Evolutionary conservation across 2,888 invertebrate genomes (phyloP).

Genomic region (Matsumyia berberina): DNA sequence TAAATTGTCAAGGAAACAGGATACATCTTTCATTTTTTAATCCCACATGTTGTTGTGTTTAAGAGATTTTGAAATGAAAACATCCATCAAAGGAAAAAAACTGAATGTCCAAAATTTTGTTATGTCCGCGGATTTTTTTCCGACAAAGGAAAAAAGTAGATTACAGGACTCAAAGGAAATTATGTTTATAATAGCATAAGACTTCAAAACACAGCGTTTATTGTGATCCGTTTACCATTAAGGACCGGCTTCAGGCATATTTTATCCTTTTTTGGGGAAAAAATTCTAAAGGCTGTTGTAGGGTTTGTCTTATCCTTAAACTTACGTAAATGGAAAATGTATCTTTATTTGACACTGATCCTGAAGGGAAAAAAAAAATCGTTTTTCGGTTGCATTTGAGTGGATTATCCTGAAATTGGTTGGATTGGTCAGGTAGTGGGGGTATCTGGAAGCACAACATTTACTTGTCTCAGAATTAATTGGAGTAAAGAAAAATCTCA

Average conservation of each 20-base stretch:
- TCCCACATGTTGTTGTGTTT: neutral
- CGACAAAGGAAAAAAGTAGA: neutral
- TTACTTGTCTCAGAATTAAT: neutral
- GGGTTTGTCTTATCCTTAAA: neutral
- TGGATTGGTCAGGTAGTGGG: neutral
- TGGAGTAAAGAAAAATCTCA: neutral
- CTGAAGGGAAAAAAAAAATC: neutral
- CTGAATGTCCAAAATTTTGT: neutral
- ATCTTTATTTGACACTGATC: slow-evolving; percentile 13
- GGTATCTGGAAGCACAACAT: neutral
- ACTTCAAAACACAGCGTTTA: neutral
- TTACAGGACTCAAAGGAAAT: neutral
- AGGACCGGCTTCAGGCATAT: neutral
- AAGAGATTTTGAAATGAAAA: neutral
- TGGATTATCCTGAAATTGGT: neutral
- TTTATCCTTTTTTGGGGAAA: neutral
- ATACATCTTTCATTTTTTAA: neutral
- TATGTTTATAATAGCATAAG: neutral
- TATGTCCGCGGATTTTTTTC: neutral
- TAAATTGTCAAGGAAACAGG: neutral
- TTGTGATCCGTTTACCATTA: neutral
- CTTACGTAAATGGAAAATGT: neutral
- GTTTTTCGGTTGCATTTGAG: slow-evolving; percentile 5
- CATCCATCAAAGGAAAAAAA: slow-evolving; percentile 6
- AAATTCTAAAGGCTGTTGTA: neutral